Conservation (phyloP, 2,888 invertebrate genomes). For the Hyles lineata region DNA sequence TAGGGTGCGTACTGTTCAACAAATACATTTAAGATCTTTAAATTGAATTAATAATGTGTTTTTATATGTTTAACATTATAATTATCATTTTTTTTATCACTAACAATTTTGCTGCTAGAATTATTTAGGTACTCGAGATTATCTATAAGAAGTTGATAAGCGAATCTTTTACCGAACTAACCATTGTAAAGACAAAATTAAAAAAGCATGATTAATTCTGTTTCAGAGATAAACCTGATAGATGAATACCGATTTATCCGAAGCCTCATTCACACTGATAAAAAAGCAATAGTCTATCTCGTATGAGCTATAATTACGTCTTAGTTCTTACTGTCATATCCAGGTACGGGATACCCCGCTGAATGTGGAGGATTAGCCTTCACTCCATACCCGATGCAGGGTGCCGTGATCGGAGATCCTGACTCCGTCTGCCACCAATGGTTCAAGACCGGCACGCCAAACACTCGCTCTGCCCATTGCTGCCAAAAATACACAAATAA, state of each 20-base stretch:
- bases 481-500: conserved; percentile 42
- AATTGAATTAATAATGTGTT: background rate
- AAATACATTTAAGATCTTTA: background rate
- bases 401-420: conserved; percentile 94
- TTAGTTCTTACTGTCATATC: conserved; percentile 89
- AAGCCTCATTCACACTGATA: too few species aligned
- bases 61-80: background rate
- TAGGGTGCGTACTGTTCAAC: conserved; percentile 62
- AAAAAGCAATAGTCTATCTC: background rate
- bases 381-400: conserved; percentile 91
- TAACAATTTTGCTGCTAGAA: too few species aligned
- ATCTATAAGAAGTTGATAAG: too few species aligned
- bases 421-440: conserved; percentile 99
- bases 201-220: too few species aligned
- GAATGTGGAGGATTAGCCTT: conserved; percentile 89
- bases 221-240: too few species aligned
- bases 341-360: conserved; percentile 94
- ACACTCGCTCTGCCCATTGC: conserved; percentile 80
- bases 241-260: too few species aligned
- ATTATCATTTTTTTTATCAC: too few species aligned
- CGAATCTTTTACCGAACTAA: too few species aligned
- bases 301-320: background rate
- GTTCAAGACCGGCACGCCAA: conserved; percentile 87
- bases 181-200: too few species aligned
- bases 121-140: too few species aligned